A percentile compares a stretch with the other conserved stretches of the same genome.
phyloP scores from a whole-genome alignment of 30 jellyfish, hydroid and myxozoan genomes.

The Pseudorhiza aurosa region DNA sequence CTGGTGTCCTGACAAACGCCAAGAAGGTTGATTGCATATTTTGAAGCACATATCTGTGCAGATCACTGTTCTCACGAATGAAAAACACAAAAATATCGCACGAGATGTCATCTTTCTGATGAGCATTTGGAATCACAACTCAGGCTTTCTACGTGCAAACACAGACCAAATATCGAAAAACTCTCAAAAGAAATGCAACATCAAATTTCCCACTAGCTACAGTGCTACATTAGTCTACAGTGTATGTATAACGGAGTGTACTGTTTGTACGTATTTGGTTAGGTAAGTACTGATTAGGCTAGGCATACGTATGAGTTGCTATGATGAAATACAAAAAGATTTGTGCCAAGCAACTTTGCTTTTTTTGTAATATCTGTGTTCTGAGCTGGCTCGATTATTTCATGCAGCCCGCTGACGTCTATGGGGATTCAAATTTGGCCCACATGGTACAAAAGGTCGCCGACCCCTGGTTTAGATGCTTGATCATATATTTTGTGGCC shows the following conservation, averaged over 20 bases:
- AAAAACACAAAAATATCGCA: background rate
- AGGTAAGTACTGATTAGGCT: background rate
- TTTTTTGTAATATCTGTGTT: no score
- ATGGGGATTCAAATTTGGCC: background rate
- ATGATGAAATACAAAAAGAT: no score
- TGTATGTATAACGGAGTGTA: no score
- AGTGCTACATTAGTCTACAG: no score
- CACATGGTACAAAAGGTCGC: background rate
- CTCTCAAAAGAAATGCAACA: background rate
- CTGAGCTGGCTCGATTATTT: background rate
- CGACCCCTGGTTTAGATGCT: background rate
- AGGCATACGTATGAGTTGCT: no score
- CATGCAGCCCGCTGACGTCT: slow-evolving; percentile 9
- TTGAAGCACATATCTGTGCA: background rate
- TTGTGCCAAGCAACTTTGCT: no score
- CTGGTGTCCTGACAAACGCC: slow-evolving; percentile 1
- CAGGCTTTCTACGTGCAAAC: background rate
- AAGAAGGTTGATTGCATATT: slow-evolving; percentile 1
- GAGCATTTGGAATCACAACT: background rate
- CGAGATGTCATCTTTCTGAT: background rate
- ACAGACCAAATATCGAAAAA: no score
- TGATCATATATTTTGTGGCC: no score
- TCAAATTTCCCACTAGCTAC: background rate
- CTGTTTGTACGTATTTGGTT: background rate
- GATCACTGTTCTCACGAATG: slow-evolving; percentile 1